These are phyloP conservation scores for Tetragnatha versicolor DNA, from an alignment of 1,140 invertebrate species.

Conservation along the genomic window DNA sequence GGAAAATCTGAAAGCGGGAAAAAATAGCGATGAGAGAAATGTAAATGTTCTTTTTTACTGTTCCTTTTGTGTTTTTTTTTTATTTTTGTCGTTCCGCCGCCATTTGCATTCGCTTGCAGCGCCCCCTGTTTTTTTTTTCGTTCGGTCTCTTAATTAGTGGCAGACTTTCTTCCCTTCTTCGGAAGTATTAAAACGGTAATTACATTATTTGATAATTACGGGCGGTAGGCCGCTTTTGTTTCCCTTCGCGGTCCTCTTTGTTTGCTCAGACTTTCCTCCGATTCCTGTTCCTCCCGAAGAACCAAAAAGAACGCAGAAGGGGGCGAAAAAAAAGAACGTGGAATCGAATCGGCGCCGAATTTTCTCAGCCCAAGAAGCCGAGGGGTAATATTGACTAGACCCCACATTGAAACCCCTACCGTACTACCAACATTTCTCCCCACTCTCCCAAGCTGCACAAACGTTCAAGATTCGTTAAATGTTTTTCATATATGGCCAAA, in stretches of 20 bases:
- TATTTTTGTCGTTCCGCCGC: neutral
- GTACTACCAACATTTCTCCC: no score
- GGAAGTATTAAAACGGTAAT: constrained; percentile 47
- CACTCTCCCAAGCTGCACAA: no score
- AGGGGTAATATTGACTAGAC: no score
- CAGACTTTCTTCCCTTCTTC: constrained; percentile 29
- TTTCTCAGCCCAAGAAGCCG: no score
- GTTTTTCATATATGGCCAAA: no score
- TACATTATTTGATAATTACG: constrained; percentile 53
- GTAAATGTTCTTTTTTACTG: constrained; percentile 32
- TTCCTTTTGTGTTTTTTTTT: constrained; percentile 13
- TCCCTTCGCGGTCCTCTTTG: constrained; percentile 12
- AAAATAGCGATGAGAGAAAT: constrained; percentile 42
- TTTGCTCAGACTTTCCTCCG: constrained; percentile 22
- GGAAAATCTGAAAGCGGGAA: constrained; percentile 24
- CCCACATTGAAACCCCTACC: no score
- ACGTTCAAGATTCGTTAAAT: no score
- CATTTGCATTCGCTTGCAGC: constrained; percentile 21
- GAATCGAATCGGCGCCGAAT: constrained; percentile 28
- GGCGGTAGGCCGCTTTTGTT: constrained; percentile 13
- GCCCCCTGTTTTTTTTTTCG: constrained; percentile 5
- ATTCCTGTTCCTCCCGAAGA: constrained; percentile 15
- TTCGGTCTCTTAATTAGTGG: constrained; percentile 40
- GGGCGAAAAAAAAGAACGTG: neutral
- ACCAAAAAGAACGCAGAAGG: neutral